Conservation (phyloP, 2,113 vertebrate genomes). For the Xiphorhynchus elegans region DNA sequence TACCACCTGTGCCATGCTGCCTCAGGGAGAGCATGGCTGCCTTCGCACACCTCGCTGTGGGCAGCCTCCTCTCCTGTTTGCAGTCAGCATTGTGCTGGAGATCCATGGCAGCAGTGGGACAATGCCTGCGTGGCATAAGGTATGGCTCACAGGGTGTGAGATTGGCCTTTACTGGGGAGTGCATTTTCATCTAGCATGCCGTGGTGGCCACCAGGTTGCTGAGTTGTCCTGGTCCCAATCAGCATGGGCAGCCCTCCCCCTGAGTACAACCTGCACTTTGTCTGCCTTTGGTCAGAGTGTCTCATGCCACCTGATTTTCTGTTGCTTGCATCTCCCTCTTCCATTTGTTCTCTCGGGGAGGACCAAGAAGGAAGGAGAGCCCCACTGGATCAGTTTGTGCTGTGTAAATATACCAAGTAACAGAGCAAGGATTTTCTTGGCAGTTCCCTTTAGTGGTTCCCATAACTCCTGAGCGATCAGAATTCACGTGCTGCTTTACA, state of each 20-base stretch:
- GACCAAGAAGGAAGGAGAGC: background rate
- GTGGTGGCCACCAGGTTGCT: background rate
- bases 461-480: background rate
- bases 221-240: rapidly evolving
- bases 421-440: background rate
- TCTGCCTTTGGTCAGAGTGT: background rate
- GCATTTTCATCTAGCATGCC: rapidly evolving
- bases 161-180: background rate
- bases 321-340: background rate
- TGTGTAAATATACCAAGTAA: background rate
- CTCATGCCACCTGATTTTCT: background rate
- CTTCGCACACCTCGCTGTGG: rapidly evolving
- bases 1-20: rapidly evolving
- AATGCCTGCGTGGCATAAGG: background rate
- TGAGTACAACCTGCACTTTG: rapidly evolving
- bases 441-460: background rate
- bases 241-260: background rate
- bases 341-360: background rate
- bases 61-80: background rate
- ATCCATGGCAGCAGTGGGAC: background rate
- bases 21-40: background rate
- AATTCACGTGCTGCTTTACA: background rate
- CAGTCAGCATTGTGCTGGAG: background rate
- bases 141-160: rapidly evolving
- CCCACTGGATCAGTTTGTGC: background rate